A percentile compares a stretch with the other conserved stretches of the same genome.
phyloP scores from a whole-genome alignment of 2,797 vertebrate species.

The Takifugu ocellatus region DNA sequence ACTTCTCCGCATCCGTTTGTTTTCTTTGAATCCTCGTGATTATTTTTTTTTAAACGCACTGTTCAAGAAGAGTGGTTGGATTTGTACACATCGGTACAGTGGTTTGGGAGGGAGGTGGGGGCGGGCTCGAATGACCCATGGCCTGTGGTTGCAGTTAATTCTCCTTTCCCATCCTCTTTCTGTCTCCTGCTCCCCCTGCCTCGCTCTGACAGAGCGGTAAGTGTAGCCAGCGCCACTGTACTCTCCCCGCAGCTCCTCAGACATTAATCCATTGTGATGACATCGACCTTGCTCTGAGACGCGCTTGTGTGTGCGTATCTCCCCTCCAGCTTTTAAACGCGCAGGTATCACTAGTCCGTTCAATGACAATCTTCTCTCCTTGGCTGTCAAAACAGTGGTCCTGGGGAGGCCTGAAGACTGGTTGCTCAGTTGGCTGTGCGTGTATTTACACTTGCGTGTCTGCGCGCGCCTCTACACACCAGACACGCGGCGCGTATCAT shows the following conservation, averaged over 20 bases:
- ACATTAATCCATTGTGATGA: conserved; percentile 83
- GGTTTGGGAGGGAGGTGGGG: too few relatives aligned
- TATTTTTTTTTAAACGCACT: conserved; percentile 1
- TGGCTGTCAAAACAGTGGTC: conserved; percentile 76
- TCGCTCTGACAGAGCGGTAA: conserved; percentile 74
- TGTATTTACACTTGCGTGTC: conserved; percentile 5
- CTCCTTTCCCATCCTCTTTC: conserved; percentile 51
- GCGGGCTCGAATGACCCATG: conserved; percentile 54
- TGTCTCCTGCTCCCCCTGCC: conserved; percentile 56
- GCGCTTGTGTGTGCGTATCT: conserved; percentile 38
- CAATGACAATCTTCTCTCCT: conserved; percentile 77
- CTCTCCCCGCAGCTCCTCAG: conserved; percentile 77
- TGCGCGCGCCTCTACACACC: not conserved
- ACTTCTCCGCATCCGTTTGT: conserved; percentile 14
- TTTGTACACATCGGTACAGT: conserved; percentile 1
- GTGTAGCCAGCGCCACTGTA: conserved; percentile 74
- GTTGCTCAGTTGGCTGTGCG: conserved; percentile 68
- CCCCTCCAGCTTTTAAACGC: conserved; percentile 65
- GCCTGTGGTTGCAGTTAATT: conserved; percentile 59
- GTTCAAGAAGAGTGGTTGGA: conserved; percentile 17
- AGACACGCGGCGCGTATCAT: conserved; percentile 48
- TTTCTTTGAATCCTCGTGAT: conserved; percentile 14
- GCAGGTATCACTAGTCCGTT: conserved; percentile 77
- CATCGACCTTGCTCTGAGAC: conserved; percentile 82
- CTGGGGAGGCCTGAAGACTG: conserved; percentile 72